Evolutionary conservation across 2,113 vertebrate species (phyloP).

Genomic region (Brachyhypopomus occidentalis): DNA sequence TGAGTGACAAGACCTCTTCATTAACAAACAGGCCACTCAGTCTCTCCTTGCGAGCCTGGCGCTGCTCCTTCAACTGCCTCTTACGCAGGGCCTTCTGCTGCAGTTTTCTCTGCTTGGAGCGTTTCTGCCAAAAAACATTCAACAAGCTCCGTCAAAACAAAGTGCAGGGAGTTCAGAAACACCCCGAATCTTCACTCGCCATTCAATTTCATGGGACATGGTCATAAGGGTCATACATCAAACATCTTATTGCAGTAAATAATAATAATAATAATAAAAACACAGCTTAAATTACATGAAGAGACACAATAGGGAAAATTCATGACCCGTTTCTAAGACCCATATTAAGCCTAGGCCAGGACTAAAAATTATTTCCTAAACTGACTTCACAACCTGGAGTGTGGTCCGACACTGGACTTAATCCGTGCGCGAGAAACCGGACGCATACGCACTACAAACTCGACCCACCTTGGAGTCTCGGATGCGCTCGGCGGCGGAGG

Average conservation of each 20-base stretch:
- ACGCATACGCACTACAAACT: no score
- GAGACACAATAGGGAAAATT: no score
- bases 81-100: conserved; percentile 98
- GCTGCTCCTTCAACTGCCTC: conserved; percentile 96
- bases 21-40: conserved; percentile 98
- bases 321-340: no score
- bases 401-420: no score
- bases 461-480: conserved; percentile 93
- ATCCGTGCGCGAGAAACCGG: not conserved
- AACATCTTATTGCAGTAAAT: no score
- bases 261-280: no score
- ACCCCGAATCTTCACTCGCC: not conserved
- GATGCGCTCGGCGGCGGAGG: conserved; percentile 93
- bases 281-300: no score
- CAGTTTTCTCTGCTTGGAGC: conserved; percentile 95
- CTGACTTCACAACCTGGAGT: no score
- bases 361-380: no score
- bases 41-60: conserved; percentile 94
- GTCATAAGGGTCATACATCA: no score
- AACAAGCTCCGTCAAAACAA: not conserved
- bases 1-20: conserved; percentile 94
- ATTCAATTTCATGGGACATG: not conserved
- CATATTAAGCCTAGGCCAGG: no score
- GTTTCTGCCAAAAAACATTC: conserved; percentile 78
- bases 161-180: not conserved